Conservation (phyloP, 2,888 invertebrate genomes). For the Ochlodes sylvanus region DNA sequence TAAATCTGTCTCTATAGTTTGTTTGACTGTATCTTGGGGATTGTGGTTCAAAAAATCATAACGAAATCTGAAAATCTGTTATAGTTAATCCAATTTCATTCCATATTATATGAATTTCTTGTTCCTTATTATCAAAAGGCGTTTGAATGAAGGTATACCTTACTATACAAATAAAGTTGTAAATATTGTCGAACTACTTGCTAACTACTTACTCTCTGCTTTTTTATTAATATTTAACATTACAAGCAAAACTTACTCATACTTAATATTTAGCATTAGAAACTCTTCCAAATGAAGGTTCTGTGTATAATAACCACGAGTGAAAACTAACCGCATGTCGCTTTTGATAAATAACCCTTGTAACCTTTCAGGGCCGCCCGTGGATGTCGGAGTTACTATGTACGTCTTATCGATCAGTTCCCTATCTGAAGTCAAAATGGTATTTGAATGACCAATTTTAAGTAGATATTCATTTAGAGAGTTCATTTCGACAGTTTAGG, state of each 20-base stretch:
- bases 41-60: too few species aligned
- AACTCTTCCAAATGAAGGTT: neutral
- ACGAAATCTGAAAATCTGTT: too few species aligned
- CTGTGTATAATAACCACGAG: neutral
- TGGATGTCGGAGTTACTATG: conserved; percentile 92
- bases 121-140: too few species aligned
- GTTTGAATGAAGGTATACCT: neutral
- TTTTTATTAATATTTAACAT: neutral
- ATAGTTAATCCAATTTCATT: too few species aligned
- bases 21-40: too few species aligned
- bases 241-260: too few species aligned
- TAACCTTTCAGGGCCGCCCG: conserved; percentile 80
- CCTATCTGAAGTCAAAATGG: conserved; percentile 93
- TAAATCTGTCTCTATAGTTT: too few species aligned
- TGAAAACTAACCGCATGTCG: conserved; percentile 30
- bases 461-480: conserved; percentile 61
- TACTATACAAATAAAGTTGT: neutral
- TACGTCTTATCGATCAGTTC: conserved; percentile 93
- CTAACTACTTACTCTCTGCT: neutral
- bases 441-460: conserved; percentile 77
- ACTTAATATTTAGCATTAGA: neutral
- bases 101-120: too few species aligned
- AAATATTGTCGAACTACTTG: neutral
- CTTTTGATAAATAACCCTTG: conserved; percentile 52
- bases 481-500: conserved; percentile 53